These are phyloP conservation scores for Cephalopterus ornatus DNA, from an alignment of 2,113 vertebrate species.

Conservation along the genomic window DNA sequence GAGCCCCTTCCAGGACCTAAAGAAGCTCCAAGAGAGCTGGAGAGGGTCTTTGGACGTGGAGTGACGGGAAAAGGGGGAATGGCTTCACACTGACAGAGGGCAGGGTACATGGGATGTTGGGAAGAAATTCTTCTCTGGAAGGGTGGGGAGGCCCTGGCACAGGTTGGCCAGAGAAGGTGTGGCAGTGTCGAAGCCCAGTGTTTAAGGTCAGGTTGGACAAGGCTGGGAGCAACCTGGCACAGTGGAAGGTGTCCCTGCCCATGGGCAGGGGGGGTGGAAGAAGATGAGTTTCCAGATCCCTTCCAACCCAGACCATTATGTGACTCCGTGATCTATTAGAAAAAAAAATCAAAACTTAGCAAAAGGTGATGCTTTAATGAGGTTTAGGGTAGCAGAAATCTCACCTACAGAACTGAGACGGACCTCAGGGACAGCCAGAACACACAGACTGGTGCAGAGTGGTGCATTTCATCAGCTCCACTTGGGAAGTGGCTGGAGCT, in stretches of 20 bases:
- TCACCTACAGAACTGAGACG: background rate
- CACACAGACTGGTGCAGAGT: accelerated
- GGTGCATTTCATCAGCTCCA: background rate
- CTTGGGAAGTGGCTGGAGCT: background rate
- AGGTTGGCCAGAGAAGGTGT: background rate
- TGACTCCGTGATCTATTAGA: background rate
- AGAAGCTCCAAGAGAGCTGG: background rate
- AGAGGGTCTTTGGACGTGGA: background rate
- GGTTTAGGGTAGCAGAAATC: background rate
- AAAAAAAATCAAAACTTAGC: background rate
- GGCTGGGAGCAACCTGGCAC: background rate
- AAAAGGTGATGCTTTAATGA: background rate
- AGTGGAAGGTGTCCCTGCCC: background rate
- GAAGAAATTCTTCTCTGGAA: background rate
- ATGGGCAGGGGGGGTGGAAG: too few species aligned
- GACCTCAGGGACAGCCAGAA: background rate
- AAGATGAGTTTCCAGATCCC: background rate
- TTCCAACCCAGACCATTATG: background rate
- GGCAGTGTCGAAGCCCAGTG: background rate
- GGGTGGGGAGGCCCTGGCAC: background rate
- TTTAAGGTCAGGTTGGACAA: background rate
- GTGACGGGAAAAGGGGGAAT: background rate
- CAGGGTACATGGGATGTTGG: background rate
- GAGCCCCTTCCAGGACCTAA: background rate
- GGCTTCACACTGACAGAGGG: background rate